phyloP scores from a whole-genome alignment of 2,797 vertebrate genomes.

The Orientallactaga sibirica region DNA sequence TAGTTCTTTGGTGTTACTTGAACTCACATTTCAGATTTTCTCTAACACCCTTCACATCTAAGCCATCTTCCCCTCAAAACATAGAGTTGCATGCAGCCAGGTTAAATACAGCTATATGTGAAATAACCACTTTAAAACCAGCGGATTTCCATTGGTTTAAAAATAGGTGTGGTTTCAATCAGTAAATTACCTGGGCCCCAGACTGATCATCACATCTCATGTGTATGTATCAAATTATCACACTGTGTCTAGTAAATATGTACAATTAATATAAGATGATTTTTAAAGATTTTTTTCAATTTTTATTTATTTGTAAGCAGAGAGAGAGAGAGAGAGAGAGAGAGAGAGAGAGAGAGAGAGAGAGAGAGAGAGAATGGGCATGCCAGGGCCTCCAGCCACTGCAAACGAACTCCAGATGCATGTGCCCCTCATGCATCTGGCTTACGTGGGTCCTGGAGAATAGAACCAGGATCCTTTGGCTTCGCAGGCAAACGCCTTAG shows the following conservation, averaged over 20 bases:
- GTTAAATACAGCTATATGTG: neutral
- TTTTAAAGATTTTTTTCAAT: no score
- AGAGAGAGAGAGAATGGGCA: no score
- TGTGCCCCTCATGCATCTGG: no score
- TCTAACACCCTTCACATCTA: neutral
- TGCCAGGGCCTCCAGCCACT: no score
- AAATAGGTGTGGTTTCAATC: neutral
- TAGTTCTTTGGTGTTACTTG: constrained; percentile 5
- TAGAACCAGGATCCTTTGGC: no score
- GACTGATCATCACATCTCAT: no score
- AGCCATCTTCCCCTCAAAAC: neutral
- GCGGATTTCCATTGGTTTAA: neutral
- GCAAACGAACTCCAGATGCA: no score
- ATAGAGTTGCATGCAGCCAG: neutral
- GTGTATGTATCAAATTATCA: neutral
- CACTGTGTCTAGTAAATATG: neutral
- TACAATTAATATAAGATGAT: neutral
- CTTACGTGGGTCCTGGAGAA: no score
- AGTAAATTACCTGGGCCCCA: neutral
- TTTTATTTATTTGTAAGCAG: no score
- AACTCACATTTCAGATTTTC: neutral
- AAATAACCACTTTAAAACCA: neutral
- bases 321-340: no score
- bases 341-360: no score
- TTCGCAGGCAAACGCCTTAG: no score